Evolutionary conservation across 2,888 invertebrate genomes (phyloP), one percentile per base, ranked within the genome.

Genomic region (Nipponacmea schrenckii): DNA sequence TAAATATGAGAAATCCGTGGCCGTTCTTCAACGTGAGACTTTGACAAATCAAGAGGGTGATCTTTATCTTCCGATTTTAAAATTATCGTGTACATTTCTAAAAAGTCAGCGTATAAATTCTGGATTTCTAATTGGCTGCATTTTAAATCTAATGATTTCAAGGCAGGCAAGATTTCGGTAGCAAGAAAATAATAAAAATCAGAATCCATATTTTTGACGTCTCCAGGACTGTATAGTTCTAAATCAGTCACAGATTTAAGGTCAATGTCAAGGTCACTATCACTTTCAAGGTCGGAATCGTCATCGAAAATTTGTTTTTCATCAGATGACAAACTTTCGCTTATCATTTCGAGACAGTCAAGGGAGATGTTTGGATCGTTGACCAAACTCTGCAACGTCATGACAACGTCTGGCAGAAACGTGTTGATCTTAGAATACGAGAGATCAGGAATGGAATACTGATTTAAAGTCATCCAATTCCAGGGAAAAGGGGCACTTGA

Each of bases 181-280:
- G 56, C 20, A 20, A 56, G 20, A 24, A 56, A 56, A 56, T 56
- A 56, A 56, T 24, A 56, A 24, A 56, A 56, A 56, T 56, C 56
- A 10, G 56, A 24, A 24, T 56, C 56, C 56, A 56, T 56, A 14
- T 24, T 56, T 12, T 56, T 24, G 20, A 20, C 20, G 2, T 62
- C n/a, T 45, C 68, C 44, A 39, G 81, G 79, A 63, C 74, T 74
- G 70, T 83, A 82, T 63, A 80, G 82, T 65, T 85, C 85, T 2
- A 78, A 79, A 71, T 85, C 85, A 2, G 85, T 84, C 17, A 72
- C 77, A 10, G 81, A 79, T 39, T 10, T 10, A 10, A 10, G 39
- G 56, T 79, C 79, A 66, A 77, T 76, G 65, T 81, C 81, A 12
- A 79, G 63, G 56, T 83, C 83, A 72, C 82, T 84, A 15, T 78